Base-by-base conservation (phyloP, 2,113 vertebrate genomes). In the Scytalopus superciliaris region DNA sequence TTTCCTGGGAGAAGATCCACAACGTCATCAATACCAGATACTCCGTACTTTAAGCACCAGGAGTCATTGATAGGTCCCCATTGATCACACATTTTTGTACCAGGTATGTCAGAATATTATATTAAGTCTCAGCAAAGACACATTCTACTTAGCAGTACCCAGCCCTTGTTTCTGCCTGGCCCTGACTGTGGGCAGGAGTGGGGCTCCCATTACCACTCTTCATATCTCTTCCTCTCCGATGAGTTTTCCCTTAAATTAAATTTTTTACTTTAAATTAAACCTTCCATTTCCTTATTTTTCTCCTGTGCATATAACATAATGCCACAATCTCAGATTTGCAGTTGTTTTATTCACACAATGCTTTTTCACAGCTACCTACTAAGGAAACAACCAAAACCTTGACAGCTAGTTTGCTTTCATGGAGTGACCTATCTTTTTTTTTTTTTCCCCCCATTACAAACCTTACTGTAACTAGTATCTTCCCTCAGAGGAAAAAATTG, bases 391-490 rank as follows among this genome's bases (percentile, higher is more conserved):
- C 53, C 60, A 78, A 95, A 90, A 90, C 83, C 85, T 81, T 94
- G 83, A 93, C 94, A 96, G 80, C 76, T 94, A 92, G 85, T 89
- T 96, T 94, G 73, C 44, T 92, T 94, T 94, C 56, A 77, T 44
- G 24, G 47, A 78, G 66, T 94, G 80, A 84, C n/a, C 19, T 87
- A 47, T 40, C 6, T 3, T 44, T 62, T 19, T 47, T 22, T 10
- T 47, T 47, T 45, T 19, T 19, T 45, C 19, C 9, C 19, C 30
- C 22, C 18, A 47, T 67, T 19, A 63, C 22, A 81, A 68, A 45
- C 81, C 80, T 93, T 93, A 22, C 33, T 37, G 24, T 84, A 59
- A 31, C 39, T 90, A 18, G 8, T 63, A 33, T 56, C 56, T 94
- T 78, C 37, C 52, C 68, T 64, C 9, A 50, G 63, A 93, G 47